A percentile compares a stretch with the other conserved stretches of the same genome.
These are phyloP conservation scores for Chondrilla cf. caribensis DNA, from an alignment of 37 sponge, comb jelly and placozoan species.

Conservation along the genomic window DNA sequence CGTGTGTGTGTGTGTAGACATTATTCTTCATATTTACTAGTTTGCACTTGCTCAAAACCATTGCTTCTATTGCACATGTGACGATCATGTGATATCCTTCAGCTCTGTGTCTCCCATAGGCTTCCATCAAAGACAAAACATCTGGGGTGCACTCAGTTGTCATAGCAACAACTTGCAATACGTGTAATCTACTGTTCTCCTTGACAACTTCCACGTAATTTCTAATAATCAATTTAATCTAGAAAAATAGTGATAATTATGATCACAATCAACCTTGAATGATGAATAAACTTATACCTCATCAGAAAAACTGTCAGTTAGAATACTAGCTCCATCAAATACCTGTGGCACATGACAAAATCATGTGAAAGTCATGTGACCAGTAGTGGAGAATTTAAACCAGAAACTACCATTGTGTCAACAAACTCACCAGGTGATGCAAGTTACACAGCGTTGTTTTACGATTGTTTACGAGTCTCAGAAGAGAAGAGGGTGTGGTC, in stretches of 20 bases:
- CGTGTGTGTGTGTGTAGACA: too few species aligned
- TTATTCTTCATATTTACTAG: neutral
- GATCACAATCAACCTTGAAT: neutral
- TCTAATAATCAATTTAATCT: constrained; percentile 19
- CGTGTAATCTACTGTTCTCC: neutral
- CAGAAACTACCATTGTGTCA: too few species aligned
- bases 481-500: constrained; percentile 16
- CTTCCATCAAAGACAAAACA: constrained; percentile 18
- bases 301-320: neutral
- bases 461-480: neutral
- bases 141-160: constrained; percentile 27
- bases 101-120: neutral
- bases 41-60: neutral
- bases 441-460: neutral
- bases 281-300: constrained; percentile 7
- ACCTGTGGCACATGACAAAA: neutral
- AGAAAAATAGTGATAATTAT: neutral
- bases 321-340: neutral
- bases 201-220: neutral
- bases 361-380: neutral
- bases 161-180: constrained; percentile 10
- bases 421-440: constrained; percentile 2
- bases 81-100: neutral
- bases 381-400: too few species aligned
- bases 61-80: constrained; percentile 4